Percentiles rank a stretch among this genome's conserved stretches.
These are phyloP conservation scores for Crocallis elinguaria DNA, from an alignment of 2,888 invertebrate species.

Conservation along the genomic window DNA sequence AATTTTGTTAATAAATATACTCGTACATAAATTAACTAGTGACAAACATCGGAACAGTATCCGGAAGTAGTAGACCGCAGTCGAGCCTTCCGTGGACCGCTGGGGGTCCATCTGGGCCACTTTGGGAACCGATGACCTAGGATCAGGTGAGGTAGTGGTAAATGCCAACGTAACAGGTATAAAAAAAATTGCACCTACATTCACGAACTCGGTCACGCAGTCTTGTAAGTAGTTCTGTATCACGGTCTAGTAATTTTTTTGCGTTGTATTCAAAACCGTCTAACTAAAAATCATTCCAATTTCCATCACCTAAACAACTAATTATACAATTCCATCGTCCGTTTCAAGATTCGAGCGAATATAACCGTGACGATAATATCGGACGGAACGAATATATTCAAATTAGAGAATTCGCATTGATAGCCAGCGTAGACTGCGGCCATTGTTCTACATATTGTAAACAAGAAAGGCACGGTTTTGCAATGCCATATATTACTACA, in stretches of 20 bases:
- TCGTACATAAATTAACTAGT: conserved; percentile 29
- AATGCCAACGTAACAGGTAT: not conserved
- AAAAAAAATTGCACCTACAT: not conserved
- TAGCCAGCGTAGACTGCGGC: conserved; percentile 9
- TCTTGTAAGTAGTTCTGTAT: too few species aligned
- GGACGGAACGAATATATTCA: conserved; percentile 23
- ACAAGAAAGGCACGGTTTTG: conserved; percentile 12
- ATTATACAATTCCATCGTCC: not conserved
- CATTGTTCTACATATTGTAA: conserved; percentile 10
- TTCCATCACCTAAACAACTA: conserved; percentile 1
- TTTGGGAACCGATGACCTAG: too few species aligned
- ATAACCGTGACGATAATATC: conserved; percentile 22
- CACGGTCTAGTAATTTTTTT: too few species aligned
- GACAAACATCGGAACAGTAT: conserved; percentile 21
- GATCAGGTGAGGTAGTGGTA: too few species aligned
- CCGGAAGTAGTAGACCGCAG: conserved; percentile 8
- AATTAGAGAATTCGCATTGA: conserved; percentile 23
- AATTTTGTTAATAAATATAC: conserved; percentile 19
- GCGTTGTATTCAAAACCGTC: too few species aligned
- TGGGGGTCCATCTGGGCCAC: too few species aligned
- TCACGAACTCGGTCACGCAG: too few species aligned
- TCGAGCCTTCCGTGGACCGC: not conserved
- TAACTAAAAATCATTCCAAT: not conserved
- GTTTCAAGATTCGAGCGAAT: conserved; percentile 4
- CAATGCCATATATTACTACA: conserved; percentile 14